phyloP scores from a whole-genome alignment of 2,113 vertebrate species.

The Fulmarus glacialis region DNA sequence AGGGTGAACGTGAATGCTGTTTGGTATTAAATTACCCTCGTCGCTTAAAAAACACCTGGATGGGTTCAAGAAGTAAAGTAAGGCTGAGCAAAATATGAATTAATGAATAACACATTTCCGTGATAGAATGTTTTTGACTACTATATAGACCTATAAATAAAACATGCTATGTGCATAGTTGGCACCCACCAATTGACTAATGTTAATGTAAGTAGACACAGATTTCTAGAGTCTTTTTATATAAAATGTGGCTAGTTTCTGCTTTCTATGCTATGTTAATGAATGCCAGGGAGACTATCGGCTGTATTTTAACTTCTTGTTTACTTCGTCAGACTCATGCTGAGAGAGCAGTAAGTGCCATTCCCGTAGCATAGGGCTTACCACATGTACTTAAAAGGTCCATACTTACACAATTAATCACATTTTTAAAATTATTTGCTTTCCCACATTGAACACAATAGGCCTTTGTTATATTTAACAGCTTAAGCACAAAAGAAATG shows the following conservation, averaged over 20 bases:
- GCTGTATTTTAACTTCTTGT: slow-evolving; percentile 74
- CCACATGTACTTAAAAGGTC: slow-evolving; percentile 56
- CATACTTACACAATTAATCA: slow-evolving; percentile 69
- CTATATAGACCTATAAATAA: slow-evolving; percentile 75
- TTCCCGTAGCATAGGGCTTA: slow-evolving; percentile 58
- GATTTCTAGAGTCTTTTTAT: slow-evolving; percentile 75
- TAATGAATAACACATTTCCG: slow-evolving; percentile 77
- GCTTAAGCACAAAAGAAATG: slow-evolving; percentile 34
- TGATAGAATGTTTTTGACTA: slow-evolving; percentile 67
- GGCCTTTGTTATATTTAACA: slow-evolving; percentile 72
- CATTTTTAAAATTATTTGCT: slow-evolving; percentile 64
- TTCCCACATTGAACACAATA: slow-evolving; percentile 74
- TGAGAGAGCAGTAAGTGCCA: slow-evolving; percentile 61
- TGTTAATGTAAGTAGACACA: slow-evolving; percentile 71
- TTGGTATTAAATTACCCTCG: slow-evolving; percentile 62
- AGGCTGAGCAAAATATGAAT: slow-evolving; percentile 73
- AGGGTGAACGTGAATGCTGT: slow-evolving; percentile 10
- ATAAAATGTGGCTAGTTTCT: slow-evolving; percentile 70
- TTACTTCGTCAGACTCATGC: slow-evolving; percentile 58
- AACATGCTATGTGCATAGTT: slow-evolving; percentile 53
- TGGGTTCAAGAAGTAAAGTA: slow-evolving; percentile 69
- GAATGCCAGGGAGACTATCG: slow-evolving; percentile 67
- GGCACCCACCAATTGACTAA: slow-evolving; percentile 63
- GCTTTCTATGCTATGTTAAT: slow-evolving; percentile 73
- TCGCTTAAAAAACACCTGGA: slow-evolving; percentile 71